A percentile compares a stretch with the other conserved stretches of the same genome.
These are phyloP conservation scores for Agrilus planipennis DNA, from an alignment of 1,140 invertebrate genomes.

Conservation along the genomic window DNA sequence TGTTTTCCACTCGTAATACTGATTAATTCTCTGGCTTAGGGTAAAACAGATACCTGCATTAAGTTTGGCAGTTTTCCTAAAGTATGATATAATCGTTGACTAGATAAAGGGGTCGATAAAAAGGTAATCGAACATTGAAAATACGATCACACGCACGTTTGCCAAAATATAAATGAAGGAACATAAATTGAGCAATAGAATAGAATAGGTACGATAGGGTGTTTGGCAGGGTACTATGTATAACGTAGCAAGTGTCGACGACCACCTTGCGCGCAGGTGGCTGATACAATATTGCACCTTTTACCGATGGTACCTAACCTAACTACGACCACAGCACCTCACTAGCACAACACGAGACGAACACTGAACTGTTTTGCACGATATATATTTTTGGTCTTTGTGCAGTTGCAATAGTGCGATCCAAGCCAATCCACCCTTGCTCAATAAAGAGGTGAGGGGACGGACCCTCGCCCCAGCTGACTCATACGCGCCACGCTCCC, in stretches of 20 bases:
- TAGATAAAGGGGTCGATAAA: no score
- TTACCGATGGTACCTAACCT: constrained; percentile 15
- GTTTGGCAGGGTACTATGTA: background rate
- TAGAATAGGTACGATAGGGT: background rate
- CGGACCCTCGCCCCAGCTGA: constrained; percentile 29
- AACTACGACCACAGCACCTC: constrained; percentile 33
- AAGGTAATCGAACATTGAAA: no score
- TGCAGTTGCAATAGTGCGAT: constrained; percentile 28
- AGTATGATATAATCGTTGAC: no score
- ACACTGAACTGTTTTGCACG: constrained; percentile 26
- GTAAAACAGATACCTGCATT: no score
- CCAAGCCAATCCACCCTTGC: constrained; percentile 33
- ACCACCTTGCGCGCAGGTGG: no score
- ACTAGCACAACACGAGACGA: constrained; percentile 34
- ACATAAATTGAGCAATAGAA: background rate
- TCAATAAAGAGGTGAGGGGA: constrained; percentile 33
- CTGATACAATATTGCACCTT: constrained; percentile 13
- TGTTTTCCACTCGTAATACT: no score
- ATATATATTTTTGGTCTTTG: constrained; percentile 24
- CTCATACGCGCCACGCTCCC: constrained; percentile 30
- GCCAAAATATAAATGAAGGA: background rate
- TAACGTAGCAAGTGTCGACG: no score
- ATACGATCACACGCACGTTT: background rate
- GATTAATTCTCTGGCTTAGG: no score
- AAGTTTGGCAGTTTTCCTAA: no score